phyloP scores from a whole-genome alignment of 2,113 vertebrate species.

The Dromaius novaehollandiae region DNA sequence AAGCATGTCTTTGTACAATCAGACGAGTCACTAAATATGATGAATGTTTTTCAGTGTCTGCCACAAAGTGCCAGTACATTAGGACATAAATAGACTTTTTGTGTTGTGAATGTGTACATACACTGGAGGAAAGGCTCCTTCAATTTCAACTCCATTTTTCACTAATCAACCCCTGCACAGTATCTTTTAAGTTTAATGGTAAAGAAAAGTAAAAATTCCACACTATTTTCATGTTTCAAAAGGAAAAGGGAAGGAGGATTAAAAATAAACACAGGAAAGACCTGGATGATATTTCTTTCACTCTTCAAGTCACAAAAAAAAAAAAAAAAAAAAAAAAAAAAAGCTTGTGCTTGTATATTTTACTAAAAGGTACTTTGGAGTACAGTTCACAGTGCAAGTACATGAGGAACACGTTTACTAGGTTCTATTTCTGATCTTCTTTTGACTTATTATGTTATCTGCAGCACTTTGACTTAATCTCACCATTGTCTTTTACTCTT shows the following conservation, averaged over 20 bases:
- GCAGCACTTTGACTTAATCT: background rate
- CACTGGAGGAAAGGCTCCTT: background rate
- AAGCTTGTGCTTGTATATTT: background rate
- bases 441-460: background rate
- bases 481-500: background rate
- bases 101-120: background rate
- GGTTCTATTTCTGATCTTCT: background rate
- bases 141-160: background rate
- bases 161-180: background rate
- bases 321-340: background rate
- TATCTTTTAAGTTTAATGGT: background rate
- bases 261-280: background rate
- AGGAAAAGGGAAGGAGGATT: background rate
- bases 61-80: background rate
- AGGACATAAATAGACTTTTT: background rate
- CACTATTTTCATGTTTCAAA: background rate
- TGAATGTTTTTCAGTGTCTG: background rate
- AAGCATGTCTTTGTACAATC: background rate
- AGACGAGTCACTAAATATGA: background rate
- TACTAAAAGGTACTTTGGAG: background rate
- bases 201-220: slow-evolving; percentile 13
- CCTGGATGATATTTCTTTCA: background rate
- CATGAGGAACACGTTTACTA: background rate
- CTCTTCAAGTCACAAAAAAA: background rate
- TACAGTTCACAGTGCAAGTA: background rate